phyloP scores from a whole-genome alignment of 2,888 invertebrate species.

The Deroplatys truncata region DNA sequence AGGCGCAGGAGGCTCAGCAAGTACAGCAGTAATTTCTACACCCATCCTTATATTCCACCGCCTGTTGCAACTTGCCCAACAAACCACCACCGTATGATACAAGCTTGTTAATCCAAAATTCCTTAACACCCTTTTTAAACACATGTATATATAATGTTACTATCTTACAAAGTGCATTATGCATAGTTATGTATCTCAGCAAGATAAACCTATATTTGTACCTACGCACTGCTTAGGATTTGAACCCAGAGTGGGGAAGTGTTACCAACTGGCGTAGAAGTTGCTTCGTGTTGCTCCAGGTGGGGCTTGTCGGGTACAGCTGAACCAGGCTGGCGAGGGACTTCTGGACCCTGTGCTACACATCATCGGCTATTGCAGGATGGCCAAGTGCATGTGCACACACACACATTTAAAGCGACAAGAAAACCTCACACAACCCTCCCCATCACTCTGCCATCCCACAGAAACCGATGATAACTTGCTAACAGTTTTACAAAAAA shows the following conservation, averaged over 20 bases:
- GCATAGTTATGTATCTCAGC: no score
- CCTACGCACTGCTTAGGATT: background rate
- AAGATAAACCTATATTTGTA: no score
- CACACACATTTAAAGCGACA: background rate
- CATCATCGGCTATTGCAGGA: conserved; percentile 17
- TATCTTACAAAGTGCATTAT: no score
- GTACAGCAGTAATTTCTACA: conserved; percentile 5
- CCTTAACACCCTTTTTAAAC: background rate
- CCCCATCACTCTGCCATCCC: background rate
- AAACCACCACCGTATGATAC: background rate
- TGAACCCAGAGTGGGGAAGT: background rate
- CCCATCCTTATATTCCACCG: conserved; percentile 11
- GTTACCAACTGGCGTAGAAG: background rate
- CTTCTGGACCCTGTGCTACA: conserved; percentile 31
- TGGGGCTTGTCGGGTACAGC: background rate
- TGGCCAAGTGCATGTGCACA: background rate
- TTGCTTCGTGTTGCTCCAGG: background rate
- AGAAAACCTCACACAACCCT: background rate
- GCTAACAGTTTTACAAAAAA: conserved; percentile 5
- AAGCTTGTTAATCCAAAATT: background rate
- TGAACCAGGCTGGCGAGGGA: conserved; percentile 22
- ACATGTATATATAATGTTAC: background rate
- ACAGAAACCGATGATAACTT: background rate
- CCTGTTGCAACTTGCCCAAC: background rate
- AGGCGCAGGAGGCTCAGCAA: conserved; percentile 14